phyloP scores from a whole-genome alignment of 2,113 vertebrate species.

The Vulpes ferrilata region DNA sequence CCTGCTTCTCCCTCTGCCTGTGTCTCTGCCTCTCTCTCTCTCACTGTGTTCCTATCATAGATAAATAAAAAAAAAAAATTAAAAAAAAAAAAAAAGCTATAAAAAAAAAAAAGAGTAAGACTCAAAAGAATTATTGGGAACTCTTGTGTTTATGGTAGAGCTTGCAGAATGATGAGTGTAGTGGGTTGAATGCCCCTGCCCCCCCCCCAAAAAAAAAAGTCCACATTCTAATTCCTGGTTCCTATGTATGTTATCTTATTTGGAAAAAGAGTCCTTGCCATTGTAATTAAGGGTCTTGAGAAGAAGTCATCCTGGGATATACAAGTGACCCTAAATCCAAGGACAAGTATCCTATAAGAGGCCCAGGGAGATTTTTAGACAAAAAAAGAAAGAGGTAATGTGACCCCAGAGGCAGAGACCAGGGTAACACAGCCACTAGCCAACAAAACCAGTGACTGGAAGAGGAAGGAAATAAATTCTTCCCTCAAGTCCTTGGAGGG shows the following conservation, averaged over 20 bases:
- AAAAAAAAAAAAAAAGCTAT: too few relatives aligned
- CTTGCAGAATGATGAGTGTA: neutral
- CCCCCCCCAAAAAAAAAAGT: neutral
- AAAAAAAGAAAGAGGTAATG: neutral
- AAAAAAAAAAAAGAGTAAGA: too few relatives aligned
- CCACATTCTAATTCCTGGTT: neutral
- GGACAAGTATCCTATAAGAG: neutral
- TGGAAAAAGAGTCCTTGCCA: neutral
- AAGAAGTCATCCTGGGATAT: slow-evolving; percentile 21
- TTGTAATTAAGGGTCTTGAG: slow-evolving; percentile 29
- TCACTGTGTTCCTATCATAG: too few relatives aligned
- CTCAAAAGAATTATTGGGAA: neutral
- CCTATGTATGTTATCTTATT: neutral
- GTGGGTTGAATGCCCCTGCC: neutral
- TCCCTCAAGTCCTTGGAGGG: neutral
- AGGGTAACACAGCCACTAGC: neutral
- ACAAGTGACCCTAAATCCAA: neutral
- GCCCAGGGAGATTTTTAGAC: neutral
- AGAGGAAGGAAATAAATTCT: neutral
- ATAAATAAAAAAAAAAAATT: too few relatives aligned
- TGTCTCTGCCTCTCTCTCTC: too few relatives aligned
- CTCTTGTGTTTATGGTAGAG: neutral
- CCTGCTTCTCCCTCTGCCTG: too few relatives aligned
- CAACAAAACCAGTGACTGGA: neutral
- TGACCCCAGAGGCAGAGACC: neutral